Evolutionary conservation across 2,797 vertebrate genomes (phyloP), one percentile per base, ranked within the genome.

Genomic region (Lemur catta): DNA sequence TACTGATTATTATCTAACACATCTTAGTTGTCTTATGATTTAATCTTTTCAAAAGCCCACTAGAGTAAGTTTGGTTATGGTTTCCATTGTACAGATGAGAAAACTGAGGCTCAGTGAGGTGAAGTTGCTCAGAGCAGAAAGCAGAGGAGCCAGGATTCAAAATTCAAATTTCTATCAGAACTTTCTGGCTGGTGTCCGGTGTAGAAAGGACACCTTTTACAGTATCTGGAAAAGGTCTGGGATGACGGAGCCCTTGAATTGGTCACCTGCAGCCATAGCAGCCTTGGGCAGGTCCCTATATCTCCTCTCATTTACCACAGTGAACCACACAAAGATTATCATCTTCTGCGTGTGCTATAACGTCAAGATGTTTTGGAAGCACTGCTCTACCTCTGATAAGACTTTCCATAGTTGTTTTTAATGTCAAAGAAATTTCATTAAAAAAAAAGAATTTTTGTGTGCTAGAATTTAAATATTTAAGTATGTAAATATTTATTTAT

Each of bases 281-380:
- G 55, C 18, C 52, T 33, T 6, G 0, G 2, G 15, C 0, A 35
- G n/a, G 50, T 4, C 6, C 28, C 41, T 1, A 11, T 10, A 5
- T 28, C 35, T 33, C n/a, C 22, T 50, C 6, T 4, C 2, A 0
- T 38, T 43, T 18, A 26, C 7, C 38, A 11, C 6, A 22, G 2
- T 4, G 33, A 7, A 11, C 11, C 69, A 71, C 20, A 8, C 10
- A 4, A 11, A 38, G 18, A 43, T 20, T 0, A 28, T 33, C 30
- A 26, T 61, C 7, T 14, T 84, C 65, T 5, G 4, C 1, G 1
- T n/a, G 48, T 12, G 1, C 43, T 1, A 1, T 4, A 33, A 50
- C 1, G 26, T 28, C 11, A 38, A 33, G 50, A 26, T 12, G 18
- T 33, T 67, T 28, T 69, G n/a, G 41, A 65, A 67, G 7, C 38